Evolutionary conservation across 2,888 invertebrate species (phyloP).

Genomic region (Euplexia lucipara): DNA sequence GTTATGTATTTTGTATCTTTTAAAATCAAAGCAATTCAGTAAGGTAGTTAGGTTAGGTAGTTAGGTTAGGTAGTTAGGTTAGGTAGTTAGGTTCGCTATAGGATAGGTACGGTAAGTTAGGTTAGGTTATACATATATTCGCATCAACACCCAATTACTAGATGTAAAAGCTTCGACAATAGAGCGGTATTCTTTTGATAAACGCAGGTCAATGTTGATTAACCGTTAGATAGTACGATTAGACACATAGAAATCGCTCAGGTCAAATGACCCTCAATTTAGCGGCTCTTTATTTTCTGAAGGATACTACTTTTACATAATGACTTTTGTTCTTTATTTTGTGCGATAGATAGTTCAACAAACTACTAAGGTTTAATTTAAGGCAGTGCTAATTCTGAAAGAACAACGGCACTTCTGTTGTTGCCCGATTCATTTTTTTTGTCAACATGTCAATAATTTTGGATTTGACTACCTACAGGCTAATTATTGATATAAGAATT

Average conservation of each 20-base stretch:
- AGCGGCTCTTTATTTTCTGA: background rate
- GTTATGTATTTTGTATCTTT: no score
- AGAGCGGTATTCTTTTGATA: conserved; percentile 18
- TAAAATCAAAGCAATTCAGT: no score
- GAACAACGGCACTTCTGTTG: no score
- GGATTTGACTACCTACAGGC: background rate
- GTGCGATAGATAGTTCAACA: no score
- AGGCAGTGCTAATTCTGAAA: background rate
- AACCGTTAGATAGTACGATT: conserved; percentile 25
- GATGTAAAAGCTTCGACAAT: background rate
- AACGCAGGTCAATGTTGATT: conserved; percentile 2
- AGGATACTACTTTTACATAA: background rate
- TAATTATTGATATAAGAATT: no score
- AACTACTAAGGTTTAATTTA: no score
- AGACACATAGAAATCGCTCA: background rate
- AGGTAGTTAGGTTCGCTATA: no score
- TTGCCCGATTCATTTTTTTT: no score
- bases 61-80: no score
- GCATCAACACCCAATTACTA: conserved; percentile 15
- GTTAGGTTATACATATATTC: conserved; percentile 18
- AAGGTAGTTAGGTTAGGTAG: no score
- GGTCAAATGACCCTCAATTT: conserved; percentile 1
- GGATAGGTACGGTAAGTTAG: no score
- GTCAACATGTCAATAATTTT: background rate
- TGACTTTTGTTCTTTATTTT: background rate